A percentile compares a stretch with the other conserved stretches of the same genome.
phyloP scores from a whole-genome alignment of 2,797 vertebrate genomes.

The Leuciscus waleckii region DNA sequence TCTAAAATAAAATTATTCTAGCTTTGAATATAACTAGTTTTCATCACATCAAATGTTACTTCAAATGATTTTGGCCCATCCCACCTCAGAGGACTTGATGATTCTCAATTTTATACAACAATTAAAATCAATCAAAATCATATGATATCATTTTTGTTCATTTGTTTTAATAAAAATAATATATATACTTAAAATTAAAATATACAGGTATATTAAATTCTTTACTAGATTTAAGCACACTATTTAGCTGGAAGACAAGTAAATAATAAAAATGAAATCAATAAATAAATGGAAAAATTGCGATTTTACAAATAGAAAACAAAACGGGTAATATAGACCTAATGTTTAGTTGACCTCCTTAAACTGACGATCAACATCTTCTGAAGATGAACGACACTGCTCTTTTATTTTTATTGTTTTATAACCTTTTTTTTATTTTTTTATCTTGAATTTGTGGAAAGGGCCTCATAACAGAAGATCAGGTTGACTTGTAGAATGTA shows the following conservation, averaged over 20 bases:
- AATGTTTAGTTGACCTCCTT: neutral
- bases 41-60: neutral
- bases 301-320: neutral
- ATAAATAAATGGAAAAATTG: too few relatives aligned
- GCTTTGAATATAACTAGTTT: neutral
- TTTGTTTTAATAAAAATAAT: too few relatives aligned
- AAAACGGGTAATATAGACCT: neutral
- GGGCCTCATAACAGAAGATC: neutral
- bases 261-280: neutral
- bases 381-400: neutral
- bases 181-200: too few relatives aligned
- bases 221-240: neutral
- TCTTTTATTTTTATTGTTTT: too few relatives aligned
- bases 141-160: neutral
- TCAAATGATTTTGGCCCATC: neutral
- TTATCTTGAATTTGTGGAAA: neutral
- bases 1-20: neutral
- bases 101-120: neutral
- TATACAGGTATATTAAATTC: too few relatives aligned
- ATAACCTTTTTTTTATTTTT: neutral
- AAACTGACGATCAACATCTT: neutral
- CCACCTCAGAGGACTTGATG: neutral
- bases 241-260: neutral
- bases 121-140: neutral
- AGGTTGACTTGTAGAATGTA: slow-evolving; percentile 22